Evolutionary conservation across 2,113 vertebrate species (phyloP).

Genomic region (Alligator sinensis): DNA sequence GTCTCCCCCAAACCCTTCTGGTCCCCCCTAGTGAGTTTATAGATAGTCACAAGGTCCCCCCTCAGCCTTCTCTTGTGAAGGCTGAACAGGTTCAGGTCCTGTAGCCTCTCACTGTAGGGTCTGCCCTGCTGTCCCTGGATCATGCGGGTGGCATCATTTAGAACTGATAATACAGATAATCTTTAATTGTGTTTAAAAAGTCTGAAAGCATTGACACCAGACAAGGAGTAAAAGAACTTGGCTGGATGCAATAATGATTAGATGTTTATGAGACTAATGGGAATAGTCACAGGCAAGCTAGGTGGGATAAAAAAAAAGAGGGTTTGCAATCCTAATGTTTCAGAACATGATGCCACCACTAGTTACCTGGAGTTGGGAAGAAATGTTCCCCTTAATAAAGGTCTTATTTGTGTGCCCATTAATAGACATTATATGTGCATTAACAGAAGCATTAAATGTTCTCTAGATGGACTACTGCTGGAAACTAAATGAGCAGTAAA

Average conservation of each 20-base stretch:
- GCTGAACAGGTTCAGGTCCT: too few relatives aligned
- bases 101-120: too few relatives aligned
- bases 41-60: too few relatives aligned
- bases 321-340: not conserved
- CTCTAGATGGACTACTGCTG: not conserved
- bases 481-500: not conserved
- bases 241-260: not conserved
- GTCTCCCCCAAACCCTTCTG: too few relatives aligned
- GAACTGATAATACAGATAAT: not conserved
- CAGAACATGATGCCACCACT: not conserved
- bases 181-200: not conserved
- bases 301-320: not conserved
- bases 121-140: too few relatives aligned
- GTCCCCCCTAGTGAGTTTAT: too few relatives aligned
- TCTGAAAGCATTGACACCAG: not conserved
- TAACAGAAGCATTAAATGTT: not conserved
- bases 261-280: not conserved
- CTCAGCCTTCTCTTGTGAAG: too few relatives aligned
- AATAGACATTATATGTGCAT: not conserved
- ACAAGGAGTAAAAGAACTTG: not conserved
- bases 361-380: not conserved
- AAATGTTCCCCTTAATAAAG: not conserved
- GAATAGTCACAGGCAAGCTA: not conserved
- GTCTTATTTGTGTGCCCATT: not conserved
- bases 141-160: not conserved